phyloP scores from a whole-genome alignment of 2,888 invertebrate genomes.

The Ormyrus nitidulus region DNA sequence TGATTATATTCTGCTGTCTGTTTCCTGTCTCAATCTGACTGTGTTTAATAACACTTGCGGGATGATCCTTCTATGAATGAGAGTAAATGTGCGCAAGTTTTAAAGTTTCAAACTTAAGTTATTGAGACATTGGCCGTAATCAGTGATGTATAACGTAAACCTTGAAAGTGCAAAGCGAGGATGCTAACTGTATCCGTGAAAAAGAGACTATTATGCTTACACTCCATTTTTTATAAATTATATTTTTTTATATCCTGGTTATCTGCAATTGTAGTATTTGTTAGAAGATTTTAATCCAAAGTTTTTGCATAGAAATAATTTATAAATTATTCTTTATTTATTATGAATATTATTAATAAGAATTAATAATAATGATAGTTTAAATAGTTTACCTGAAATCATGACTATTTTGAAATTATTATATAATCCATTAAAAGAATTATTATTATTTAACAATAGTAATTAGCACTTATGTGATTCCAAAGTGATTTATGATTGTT shows the following conservation, averaged over 20 bases:
- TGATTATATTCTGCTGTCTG: slow-evolving; percentile 16
- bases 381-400: too few relatives aligned
- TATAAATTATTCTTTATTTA: too few relatives aligned
- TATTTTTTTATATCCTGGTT: background rate
- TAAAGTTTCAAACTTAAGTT: too few relatives aligned
- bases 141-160: slow-evolving; percentile 2
- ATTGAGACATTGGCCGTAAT: slow-evolving; percentile 7
- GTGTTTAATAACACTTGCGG: background rate
- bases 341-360: too few relatives aligned
- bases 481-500: too few relatives aligned
- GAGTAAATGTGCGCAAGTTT: too few relatives aligned
- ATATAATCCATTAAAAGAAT: too few relatives aligned
- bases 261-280: background rate
- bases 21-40: background rate
- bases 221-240: background rate
- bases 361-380: too few relatives aligned
- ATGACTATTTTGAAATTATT: too few relatives aligned
- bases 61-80: too few relatives aligned
- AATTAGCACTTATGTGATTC: too few relatives aligned
- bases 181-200: slow-evolving; percentile 9
- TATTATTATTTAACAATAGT: background rate
- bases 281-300: background rate
- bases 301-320: too few relatives aligned
- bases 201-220: slow-evolving; percentile 15
- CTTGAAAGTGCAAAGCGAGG: slow-evolving; percentile 4